Percentiles rank a stretch among this genome's conserved stretches.
Conservation (phyloP, 23 tunicate species). For the Trididemnum clinides region DNA sequence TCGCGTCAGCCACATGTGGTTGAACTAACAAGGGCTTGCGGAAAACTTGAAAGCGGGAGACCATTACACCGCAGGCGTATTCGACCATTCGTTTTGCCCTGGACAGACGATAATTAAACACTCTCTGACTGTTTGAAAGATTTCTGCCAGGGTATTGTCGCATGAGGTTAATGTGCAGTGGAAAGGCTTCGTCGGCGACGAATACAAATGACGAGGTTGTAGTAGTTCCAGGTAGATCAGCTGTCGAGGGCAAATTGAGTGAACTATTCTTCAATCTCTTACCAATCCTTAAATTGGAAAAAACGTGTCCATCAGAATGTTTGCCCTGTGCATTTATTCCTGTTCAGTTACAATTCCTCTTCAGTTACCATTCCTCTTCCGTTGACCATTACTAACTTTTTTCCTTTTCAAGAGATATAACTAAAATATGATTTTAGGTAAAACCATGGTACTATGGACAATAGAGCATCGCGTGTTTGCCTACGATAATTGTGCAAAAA, state of each 20-base stretch:
- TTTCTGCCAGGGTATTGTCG: slow-evolving; percentile 32
- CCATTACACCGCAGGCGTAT: slow-evolving; percentile 2
- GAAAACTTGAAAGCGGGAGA: not conserved
- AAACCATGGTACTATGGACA: too few species aligned
- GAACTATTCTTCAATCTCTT: not conserved
- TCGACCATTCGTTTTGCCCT: slow-evolving; percentile 17
- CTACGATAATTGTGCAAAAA: too few species aligned
- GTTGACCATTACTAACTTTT: too few species aligned
- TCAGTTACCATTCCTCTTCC: too few species aligned
- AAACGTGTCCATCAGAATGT: slow-evolving; percentile 48
- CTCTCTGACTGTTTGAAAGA: not conserved
- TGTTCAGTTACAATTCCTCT: too few species aligned
- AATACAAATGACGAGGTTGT: slow-evolving; percentile 20
- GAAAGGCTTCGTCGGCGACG: slow-evolving; percentile 66
- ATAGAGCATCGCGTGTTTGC: too few species aligned
- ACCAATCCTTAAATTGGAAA: slow-evolving; percentile 35
- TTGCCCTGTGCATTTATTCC: too few species aligned
- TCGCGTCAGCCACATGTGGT: not conserved
- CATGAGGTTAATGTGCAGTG: slow-evolving; percentile 21
- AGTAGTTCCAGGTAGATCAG: not conserved
- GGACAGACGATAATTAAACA: slow-evolving; percentile 40
- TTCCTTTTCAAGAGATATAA: too few species aligned
- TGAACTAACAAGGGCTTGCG: not conserved
- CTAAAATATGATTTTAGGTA: too few species aligned
- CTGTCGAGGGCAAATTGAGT: not conserved